Conservation (phyloP, 2,113 vertebrate genomes). For the Actinemys pallida region DNA sequence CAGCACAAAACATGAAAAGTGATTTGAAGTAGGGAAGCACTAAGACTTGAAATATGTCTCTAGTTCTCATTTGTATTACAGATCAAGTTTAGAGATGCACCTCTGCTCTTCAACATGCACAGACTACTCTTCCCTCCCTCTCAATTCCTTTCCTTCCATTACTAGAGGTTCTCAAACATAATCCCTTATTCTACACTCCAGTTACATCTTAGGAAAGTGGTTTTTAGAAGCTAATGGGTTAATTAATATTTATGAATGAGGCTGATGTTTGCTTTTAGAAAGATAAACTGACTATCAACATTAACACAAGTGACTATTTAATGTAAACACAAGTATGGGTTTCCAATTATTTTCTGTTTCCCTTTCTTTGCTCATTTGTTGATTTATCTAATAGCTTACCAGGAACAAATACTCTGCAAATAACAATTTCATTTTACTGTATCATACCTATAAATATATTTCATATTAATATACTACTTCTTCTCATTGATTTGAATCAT, state of each 20-base stretch:
- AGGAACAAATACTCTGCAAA: constrained; percentile 52
- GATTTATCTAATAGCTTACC: constrained; percentile 36
- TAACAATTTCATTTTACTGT: constrained; percentile 53
- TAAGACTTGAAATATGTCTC: background rate
- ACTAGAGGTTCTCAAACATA: background rate
- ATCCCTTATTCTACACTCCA: background rate
- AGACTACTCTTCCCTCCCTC: background rate
- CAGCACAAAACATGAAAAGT: background rate
- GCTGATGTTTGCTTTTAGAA: constrained; percentile 16
- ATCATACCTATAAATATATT: constrained; percentile 8
- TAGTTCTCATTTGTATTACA: background rate
- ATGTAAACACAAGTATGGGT: constrained; percentile 41
- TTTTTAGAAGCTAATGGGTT: constrained; percentile 33
- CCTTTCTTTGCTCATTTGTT: constrained; percentile 59
- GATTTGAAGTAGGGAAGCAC: background rate
- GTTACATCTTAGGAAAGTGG: background rate
- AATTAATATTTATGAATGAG: constrained; percentile 44
- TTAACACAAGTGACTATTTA: constrained; percentile 39
- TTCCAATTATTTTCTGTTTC: constrained; percentile 59
- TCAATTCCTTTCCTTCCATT: background rate
- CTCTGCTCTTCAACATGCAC: accelerated
- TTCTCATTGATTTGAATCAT: background rate
- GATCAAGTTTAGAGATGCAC: background rate
- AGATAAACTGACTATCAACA: constrained; percentile 22
- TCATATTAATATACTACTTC: constrained; percentile 33